phyloP scores from a whole-genome alignment of 2,888 invertebrate species.

The Drepana falcataria region DNA sequence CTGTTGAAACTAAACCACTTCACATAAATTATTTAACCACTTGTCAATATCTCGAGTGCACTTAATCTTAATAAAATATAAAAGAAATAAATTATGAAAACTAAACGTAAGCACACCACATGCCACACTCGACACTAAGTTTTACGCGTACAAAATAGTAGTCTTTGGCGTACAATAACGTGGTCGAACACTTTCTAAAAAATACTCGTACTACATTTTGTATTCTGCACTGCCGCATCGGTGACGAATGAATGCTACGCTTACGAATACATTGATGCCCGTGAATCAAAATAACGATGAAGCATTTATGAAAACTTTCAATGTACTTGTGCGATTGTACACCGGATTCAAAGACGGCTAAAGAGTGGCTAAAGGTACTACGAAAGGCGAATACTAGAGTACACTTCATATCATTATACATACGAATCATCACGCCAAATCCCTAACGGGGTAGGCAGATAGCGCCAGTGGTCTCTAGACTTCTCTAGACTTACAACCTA shows the following conservation, averaged over 20 bases:
- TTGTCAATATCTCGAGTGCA: not conserved
- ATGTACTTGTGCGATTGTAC: too few relatives aligned
- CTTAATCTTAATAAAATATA: not conserved
- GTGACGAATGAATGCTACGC: not conserved
- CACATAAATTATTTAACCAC: not conserved
- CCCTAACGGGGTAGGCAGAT: too few relatives aligned
- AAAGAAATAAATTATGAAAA: conserved; percentile 5
- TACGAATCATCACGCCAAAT: too few relatives aligned
- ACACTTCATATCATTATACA: too few relatives aligned
- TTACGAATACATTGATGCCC: conserved; percentile 6
- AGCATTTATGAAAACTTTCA: conserved; percentile 2
- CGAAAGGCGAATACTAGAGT: too few relatives aligned
- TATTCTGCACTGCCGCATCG: not conserved
- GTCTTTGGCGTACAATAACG: not conserved
- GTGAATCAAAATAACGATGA: not conserved
- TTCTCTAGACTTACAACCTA: too few relatives aligned
- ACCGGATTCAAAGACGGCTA: too few relatives aligned
- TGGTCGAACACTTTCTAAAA: conserved; percentile 6
- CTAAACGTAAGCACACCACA: not conserved
- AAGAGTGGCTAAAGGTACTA: too few relatives aligned
- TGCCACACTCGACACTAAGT: not conserved
- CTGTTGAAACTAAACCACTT: not conserved
- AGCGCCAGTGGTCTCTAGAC: too few relatives aligned
- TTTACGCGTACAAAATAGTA: not conserved
- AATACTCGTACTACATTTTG: not conserved